phyloP scores from a whole-genome alignment of 2,797 vertebrate species.

The Thunnus albacares region DNA sequence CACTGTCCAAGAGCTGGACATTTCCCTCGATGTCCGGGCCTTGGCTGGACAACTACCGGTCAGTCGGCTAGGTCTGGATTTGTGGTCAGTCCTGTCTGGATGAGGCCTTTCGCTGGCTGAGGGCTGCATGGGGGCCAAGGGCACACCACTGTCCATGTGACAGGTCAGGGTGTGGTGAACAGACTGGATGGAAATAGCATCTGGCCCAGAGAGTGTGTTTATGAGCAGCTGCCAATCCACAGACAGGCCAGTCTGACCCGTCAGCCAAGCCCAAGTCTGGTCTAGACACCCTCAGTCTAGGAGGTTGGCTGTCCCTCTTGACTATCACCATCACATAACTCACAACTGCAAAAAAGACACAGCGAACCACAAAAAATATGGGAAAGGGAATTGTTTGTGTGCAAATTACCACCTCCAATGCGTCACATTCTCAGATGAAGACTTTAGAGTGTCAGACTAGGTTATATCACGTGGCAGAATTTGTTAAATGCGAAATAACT shows the following conservation, averaged over 20 bases:
- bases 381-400: slow-evolving; percentile 37
- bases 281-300: slow-evolving; percentile 71
- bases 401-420: slow-evolving; percentile 37
- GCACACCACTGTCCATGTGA: slow-evolving; percentile 74
- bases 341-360: slow-evolving; percentile 43
- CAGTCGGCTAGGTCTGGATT: slow-evolving; percentile 57
- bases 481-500: slow-evolving; percentile 45
- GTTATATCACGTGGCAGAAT: slow-evolving; percentile 23
- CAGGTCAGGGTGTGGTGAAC: slow-evolving; percentile 84
- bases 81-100: slow-evolving; percentile 65
- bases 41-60: slow-evolving; percentile 53
- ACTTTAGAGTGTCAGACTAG: slow-evolving; percentile 27
- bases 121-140: slow-evolving; percentile 57
- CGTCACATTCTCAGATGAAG: slow-evolving; percentile 40
- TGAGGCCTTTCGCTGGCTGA: slow-evolving; percentile 45
- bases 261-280: slow-evolving; percentile 83
- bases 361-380: slow-evolving; percentile 47
- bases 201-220: slow-evolving; percentile 76
- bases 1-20: slow-evolving; percentile 26
- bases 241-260: slow-evolving; percentile 66
- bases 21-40: slow-evolving; percentile 59
- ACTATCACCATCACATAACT: slow-evolving; percentile 66
- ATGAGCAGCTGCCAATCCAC: slow-evolving; percentile 80
- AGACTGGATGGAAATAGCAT: slow-evolving; percentile 83
- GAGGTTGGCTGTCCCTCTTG: slow-evolving; percentile 60